A percentile compares a stretch with the other conserved stretches of the same genome.
These are phyloP conservation scores for Campylorhamphus procurvoides DNA, from an alignment of 2,113 vertebrate genomes.

Conservation along the genomic window DNA sequence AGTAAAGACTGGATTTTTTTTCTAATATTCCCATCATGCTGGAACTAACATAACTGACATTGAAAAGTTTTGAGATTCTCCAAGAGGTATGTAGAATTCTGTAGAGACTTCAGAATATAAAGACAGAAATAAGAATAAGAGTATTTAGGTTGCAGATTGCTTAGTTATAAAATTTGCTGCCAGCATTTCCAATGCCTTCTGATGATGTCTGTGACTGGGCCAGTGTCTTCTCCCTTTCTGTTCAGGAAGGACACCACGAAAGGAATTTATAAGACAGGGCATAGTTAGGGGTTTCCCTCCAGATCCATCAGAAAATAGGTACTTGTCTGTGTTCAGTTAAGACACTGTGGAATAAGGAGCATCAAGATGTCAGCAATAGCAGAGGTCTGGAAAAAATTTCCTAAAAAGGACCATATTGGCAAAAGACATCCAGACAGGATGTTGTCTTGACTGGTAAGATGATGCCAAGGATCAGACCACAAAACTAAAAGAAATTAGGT, in stretches of 20 bases:
- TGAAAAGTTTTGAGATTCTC: neutral
- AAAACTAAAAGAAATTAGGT: neutral
- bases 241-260: neutral
- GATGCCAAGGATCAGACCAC: neutral
- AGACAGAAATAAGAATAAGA: neutral
- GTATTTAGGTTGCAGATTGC: neutral
- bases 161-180: neutral
- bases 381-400: neutral
- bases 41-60: neutral
- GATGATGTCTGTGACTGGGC: neutral
- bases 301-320: neutral
- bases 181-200: neutral
- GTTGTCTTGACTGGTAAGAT: neutral
- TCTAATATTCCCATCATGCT: neutral
- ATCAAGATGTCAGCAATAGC: neutral
- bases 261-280: neutral
- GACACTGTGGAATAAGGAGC: neutral
- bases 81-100: neutral
- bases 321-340: neutral
- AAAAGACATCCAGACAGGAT: neutral
- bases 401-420: neutral
- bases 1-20: neutral
- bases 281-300: neutral
- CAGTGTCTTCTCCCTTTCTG: neutral
- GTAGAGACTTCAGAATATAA: neutral